A percentile compares a stretch with the other conserved stretches of the same genome.
phyloP scores from a whole-genome alignment of 2,888 invertebrate genomes.

The Hybos culiciformis region DNA sequence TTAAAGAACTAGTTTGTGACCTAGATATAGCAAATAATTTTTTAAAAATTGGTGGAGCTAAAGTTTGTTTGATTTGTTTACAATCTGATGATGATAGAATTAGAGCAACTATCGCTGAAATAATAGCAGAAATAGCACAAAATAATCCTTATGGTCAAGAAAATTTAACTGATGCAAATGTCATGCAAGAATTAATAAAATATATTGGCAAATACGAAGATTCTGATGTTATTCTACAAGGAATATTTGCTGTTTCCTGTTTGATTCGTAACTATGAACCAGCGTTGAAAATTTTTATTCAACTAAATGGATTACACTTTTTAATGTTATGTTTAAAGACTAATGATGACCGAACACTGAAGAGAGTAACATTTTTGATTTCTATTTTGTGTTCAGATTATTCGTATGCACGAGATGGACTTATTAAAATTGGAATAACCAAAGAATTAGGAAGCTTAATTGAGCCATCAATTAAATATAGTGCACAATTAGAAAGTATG shows the following conservation, averaged over 20 bases:
- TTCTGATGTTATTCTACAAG: slow-evolving; percentile 46
- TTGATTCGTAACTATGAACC: slow-evolving; percentile 48
- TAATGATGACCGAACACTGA: too few species aligned
- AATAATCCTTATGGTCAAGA: slow-evolving; percentile 76
- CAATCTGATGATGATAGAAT: slow-evolving; percentile 47
- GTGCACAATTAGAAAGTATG: slow-evolving; percentile 17
- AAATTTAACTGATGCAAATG: slow-evolving; percentile 47
- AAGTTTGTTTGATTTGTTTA: slow-evolving; percentile 53
- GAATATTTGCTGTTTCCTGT: slow-evolving; percentile 70
- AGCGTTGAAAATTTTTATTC: slow-evolving; percentile 45
- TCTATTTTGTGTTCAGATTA: too few species aligned
- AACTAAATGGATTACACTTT: slow-evolving; percentile 54
- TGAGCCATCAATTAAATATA: slow-evolving; percentile 15
- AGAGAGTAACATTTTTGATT: too few species aligned
- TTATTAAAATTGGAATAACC: too few species aligned
- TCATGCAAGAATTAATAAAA: slow-evolving; percentile 48
- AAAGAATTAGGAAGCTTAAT: too few species aligned
- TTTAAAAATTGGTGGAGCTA: slow-evolving; percentile 69
- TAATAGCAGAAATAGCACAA: slow-evolving; percentile 68
- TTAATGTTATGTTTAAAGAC: too few species aligned
- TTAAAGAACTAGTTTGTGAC: slow-evolving; percentile 56
- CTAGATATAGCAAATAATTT: slow-evolving; percentile 76
- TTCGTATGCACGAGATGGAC: too few species aligned
- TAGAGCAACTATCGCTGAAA: slow-evolving; percentile 47
- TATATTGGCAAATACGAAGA: slow-evolving; percentile 42